Conservation (phyloP, 2,888 invertebrate species). For the Odontocerum albicorne region DNA sequence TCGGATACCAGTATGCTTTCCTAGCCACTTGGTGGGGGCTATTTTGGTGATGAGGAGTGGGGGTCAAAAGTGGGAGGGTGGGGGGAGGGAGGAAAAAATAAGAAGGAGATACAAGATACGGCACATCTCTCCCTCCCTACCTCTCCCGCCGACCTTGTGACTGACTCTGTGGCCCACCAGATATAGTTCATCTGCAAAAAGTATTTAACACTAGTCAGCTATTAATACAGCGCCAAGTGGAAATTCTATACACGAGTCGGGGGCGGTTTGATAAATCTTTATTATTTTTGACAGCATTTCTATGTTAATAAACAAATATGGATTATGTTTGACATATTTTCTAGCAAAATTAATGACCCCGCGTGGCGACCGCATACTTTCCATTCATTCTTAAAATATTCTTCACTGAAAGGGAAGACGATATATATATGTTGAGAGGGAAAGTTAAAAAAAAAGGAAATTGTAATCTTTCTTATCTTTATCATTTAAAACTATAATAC, state of each 20-base stretch:
- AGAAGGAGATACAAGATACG: constrained; percentile 16
- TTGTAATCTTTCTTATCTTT: too few species aligned
- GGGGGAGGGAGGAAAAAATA: not conserved
- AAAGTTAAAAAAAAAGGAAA: too few species aligned
- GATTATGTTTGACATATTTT: too few species aligned
- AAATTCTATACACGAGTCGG: constrained; percentile 15
- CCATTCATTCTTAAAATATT: too few species aligned
- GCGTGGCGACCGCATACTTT: too few species aligned
- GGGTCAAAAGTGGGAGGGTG: not conserved
- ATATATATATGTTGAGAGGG: too few species aligned
- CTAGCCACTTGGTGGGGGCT: constrained; percentile 1
- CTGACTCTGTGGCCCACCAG: constrained; percentile 13
- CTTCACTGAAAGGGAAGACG: too few species aligned
- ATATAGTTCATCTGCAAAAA: constrained; percentile 13
- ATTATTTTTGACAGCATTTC: constrained; percentile 15
- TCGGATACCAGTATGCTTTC: constrained; percentile 13
- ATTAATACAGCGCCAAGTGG: constrained; percentile 14
- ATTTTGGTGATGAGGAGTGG: not conserved
- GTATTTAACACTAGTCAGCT: constrained; percentile 5
- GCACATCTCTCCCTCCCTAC: constrained; percentile 10
- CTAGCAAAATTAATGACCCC: too few species aligned
- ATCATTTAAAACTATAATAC: too few species aligned
- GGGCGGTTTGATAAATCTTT: constrained; percentile 13
- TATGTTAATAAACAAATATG: too few species aligned
- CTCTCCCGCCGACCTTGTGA: constrained; percentile 26